Percentiles rank a stretch among this genome's conserved stretches.
Conservation (phyloP, 2,888 invertebrate genomes). For the Cephus runcator region DNA sequence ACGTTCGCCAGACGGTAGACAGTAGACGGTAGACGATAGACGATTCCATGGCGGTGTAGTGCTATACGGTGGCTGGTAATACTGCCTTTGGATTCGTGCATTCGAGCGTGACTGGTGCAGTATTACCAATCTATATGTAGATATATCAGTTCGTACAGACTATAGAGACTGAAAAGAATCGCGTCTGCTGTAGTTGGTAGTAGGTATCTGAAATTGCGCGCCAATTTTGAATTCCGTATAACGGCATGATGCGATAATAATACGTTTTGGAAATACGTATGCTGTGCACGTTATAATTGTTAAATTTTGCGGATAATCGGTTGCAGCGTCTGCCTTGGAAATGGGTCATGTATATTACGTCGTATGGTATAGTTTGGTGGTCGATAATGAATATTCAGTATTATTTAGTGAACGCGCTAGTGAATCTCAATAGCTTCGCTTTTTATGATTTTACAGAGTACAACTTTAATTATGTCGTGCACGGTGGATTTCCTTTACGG, state of each 20-base stretch:
- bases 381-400: background rate
- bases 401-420: background rate
- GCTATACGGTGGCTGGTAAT: conserved; percentile 4
- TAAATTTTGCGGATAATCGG: background rate
- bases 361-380: background rate
- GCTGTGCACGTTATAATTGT: background rate
- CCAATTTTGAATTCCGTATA: background rate
- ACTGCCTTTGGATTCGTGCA: conserved; percentile 25
- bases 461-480: background rate
- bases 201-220: background rate
- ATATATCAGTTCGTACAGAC: background rate
- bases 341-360: background rate
- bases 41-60: background rate
- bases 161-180: background rate
- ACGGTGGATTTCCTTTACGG: background rate
- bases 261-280: no score
- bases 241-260: background rate
- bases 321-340: background rate
- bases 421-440: background rate
- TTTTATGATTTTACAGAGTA: background rate
- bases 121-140: conserved; percentile 19
- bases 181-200: background rate
- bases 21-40: background rate
- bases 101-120: conserved; percentile 23
- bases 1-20: conserved; percentile 7